Evolutionary conservation across 2,113 vertebrate species (phyloP), one percentile per base, ranked within the genome.

Genomic region (Vulpes vulpes): DNA sequence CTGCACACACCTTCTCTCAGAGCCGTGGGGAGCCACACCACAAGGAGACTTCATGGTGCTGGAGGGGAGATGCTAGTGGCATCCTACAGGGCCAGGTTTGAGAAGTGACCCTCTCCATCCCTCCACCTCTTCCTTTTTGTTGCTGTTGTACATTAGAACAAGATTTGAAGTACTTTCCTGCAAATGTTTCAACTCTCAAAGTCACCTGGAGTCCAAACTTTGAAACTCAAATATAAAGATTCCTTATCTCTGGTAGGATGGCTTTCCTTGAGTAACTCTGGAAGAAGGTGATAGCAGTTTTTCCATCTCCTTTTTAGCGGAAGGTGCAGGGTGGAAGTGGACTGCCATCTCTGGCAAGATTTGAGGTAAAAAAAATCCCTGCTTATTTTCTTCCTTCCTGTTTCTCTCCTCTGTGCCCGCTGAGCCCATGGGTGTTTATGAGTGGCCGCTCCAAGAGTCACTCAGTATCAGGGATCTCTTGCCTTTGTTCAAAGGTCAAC

Each of bases 401-500:
- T 95, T 96, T 97, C 16, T 97, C 91, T 97, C 64, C 59, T 76
- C 91, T 82, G 57, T 97, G 82, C 14, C 74, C 3, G 0, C 22
- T 16, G 76, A 95, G 79, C 38, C 57, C 43, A 49, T 19, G 53
- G 1, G 1, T 57, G 1, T 94, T 73, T 89, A 67, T 55, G 83
- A 87, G 76, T 25, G 79, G 79, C 79, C 60, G 25, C 79, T 91
- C 8, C 0, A n/a, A n/a, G 78, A 71, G 59, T 92, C 96, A 90
- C 80, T 95, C 82, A 38, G 38, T 90, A 85, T 97, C 96, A 95
- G 94, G 92, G 94, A 94, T 95, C 78, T 91, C 1, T 60, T 83
- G 83, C 94, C 91, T 96, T 96, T 94, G 35, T 97, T 91, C 80
- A 91, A 69, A 96, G 71, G 80, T 81, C 55, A 82, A 80, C 51